Evolutionary conservation across 2,888 invertebrate genomes (phyloP).

Genomic region (Ametastegia equiseti): DNA sequence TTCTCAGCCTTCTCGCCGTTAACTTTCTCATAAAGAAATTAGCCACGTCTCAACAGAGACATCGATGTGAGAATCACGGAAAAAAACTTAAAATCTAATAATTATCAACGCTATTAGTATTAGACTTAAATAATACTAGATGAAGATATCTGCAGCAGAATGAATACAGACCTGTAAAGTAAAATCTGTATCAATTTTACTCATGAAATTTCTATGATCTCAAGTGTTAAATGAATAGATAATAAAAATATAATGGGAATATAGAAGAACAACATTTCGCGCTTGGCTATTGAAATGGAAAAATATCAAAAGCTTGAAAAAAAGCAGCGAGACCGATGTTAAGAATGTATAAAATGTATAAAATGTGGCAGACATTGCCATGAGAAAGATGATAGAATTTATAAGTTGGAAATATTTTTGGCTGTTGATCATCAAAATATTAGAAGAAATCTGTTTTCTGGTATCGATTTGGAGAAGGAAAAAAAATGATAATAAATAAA

Average conservation of each 20-base stretch:
- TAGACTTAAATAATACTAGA: no score
- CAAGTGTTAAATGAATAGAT: not conserved
- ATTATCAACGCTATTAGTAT: no score
- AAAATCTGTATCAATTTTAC: not conserved
- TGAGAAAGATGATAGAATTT: slow-evolving; percentile 57
- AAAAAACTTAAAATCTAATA: not conserved
- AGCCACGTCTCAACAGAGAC: not conserved
- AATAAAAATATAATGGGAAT: not conserved
- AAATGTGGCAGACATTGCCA: slow-evolving; percentile 51
- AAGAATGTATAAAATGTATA: slow-evolving; percentile 47
- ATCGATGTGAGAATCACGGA: not conserved
- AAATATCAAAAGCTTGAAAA: no score
- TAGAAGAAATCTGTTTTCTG: not conserved
- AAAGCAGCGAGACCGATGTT: slow-evolving; percentile 37
- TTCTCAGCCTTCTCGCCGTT: slow-evolving; percentile 18
- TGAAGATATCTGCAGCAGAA: no score
- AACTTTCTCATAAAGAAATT: not conserved
- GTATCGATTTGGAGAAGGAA: slow-evolving; percentile 16
- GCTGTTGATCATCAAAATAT: slow-evolving; percentile 26
- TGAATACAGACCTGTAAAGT: not conserved
- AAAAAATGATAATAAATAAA: slow-evolving; percentile 16
- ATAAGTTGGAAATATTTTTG: slow-evolving; percentile 48
- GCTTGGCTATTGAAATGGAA: slow-evolving; percentile 72
- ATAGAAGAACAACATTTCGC: slow-evolving; percentile 64
- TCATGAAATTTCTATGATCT: not conserved